phyloP scores from a whole-genome alignment of 2,113 vertebrate genomes.

The Python bivittatus region DNA sequence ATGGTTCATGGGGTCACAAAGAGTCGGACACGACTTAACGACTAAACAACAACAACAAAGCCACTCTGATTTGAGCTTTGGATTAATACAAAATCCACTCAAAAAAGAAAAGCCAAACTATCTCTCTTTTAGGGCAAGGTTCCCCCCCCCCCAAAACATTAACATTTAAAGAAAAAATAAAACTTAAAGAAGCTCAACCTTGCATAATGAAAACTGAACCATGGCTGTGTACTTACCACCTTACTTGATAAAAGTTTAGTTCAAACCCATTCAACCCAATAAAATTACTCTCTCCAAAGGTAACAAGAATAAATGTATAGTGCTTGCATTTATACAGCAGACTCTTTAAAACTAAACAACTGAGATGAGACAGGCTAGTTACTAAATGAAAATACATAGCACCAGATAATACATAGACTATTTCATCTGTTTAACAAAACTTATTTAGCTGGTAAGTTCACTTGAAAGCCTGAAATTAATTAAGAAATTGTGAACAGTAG shows the following conservation, averaged over 20 bases:
- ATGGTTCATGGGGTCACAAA: too few species aligned
- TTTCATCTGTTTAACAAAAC: slow-evolving; percentile 50
- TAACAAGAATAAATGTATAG: slow-evolving; percentile 25
- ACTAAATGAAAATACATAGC: slow-evolving; percentile 25
- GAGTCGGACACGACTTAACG: too few species aligned
- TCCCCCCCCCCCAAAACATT: not conserved
- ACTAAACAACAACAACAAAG: too few species aligned
- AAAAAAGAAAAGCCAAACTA: not conserved
- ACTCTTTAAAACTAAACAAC: slow-evolving; percentile 30
- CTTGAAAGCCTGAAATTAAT: slow-evolving; percentile 2
- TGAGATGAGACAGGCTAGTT: not conserved
- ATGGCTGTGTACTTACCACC: slow-evolving; percentile 23
- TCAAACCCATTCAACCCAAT: slow-evolving; percentile 30
- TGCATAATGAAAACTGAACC: not conserved
- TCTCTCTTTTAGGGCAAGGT: not conserved
- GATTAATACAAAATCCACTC: not conserved
- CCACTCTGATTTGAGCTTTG: not conserved
- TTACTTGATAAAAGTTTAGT: slow-evolving; percentile 25
- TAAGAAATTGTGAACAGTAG: not conserved
- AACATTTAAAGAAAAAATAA: slow-evolving; percentile 13
- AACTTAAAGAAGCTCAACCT: slow-evolving; percentile 19
- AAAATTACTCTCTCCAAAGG: slow-evolving; percentile 19
- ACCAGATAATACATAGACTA: slow-evolving; percentile 16
- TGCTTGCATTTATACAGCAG: slow-evolving; percentile 1
- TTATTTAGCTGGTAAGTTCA: slow-evolving; percentile 18